These are phyloP conservation scores for Meteorus sp. DNA, from an alignment of 1,140 invertebrate genomes.

Conservation along the genomic window DNA sequence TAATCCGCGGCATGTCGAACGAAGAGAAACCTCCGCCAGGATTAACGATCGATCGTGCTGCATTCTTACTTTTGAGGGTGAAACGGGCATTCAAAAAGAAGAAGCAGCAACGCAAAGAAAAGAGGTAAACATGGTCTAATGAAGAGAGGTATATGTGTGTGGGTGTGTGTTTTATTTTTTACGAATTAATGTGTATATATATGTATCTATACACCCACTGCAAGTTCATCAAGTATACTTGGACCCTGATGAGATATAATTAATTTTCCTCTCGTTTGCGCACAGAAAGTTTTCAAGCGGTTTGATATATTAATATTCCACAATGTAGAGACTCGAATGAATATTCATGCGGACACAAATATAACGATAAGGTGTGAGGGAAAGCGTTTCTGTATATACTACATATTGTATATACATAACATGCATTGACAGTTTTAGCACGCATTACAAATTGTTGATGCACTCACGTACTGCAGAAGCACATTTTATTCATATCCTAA, in stretches of 20 bases:
- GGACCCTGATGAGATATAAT: slow-evolving; percentile 16
- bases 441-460: no score
- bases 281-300: slow-evolving; percentile 29
- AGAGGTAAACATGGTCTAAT: slow-evolving; percentile 64
- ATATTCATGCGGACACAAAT: background rate
- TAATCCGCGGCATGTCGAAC: slow-evolving; percentile 54
- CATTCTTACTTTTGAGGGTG: slow-evolving; percentile 82
- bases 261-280: slow-evolving; percentile 26
- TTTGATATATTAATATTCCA: slow-evolving; percentile 1
- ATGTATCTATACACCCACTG: no score
- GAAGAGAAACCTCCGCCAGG: slow-evolving; percentile 53
- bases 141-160: background rate
- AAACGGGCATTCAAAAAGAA: slow-evolving; percentile 90
- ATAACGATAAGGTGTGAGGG: no score
- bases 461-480: no score
- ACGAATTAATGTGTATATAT: background rate
- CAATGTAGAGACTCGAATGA: background rate
- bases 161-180: background rate
- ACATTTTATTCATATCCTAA: no score
- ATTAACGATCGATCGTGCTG: slow-evolving; percentile 82
- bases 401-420: no score
- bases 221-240: no score
- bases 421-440: no score
- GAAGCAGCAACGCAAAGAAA: slow-evolving; percentile 80
- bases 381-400: no score